Percentiles rank a stretch among this genome's conserved stretches.
Evolutionary conservation across 2,888 invertebrate species (phyloP).

Genomic region (Cataglyphis livida): DNA sequence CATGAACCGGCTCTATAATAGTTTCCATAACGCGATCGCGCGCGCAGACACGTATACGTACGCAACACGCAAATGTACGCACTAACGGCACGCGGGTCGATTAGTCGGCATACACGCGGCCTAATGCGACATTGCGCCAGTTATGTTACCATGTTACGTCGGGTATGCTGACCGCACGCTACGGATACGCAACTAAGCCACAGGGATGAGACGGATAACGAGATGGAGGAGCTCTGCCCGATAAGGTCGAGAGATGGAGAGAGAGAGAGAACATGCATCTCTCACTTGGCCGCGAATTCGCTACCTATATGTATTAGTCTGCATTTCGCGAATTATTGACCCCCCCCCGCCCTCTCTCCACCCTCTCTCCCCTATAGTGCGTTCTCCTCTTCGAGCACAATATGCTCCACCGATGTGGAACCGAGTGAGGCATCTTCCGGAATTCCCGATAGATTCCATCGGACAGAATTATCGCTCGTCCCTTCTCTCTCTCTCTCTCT

Average conservation of each 20-base stretch:
- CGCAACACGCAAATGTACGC: constrained; percentile 11
- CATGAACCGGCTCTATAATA: not conserved
- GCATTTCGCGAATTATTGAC: constrained; percentile 76
- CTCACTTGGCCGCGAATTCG: constrained; percentile 35
- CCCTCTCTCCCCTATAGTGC: constrained; percentile 15
- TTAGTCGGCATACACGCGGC: constrained; percentile 52
- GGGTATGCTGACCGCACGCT: constrained; percentile 76
- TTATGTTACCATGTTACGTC: constrained; percentile 79
- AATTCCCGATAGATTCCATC: constrained; percentile 45
- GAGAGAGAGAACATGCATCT: constrained; percentile 33
- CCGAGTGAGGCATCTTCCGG: constrained; percentile 41
- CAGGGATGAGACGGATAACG: constrained; percentile 20
- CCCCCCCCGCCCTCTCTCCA: constrained; percentile 16
- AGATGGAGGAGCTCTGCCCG: not conserved
- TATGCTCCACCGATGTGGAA: constrained; percentile 26
- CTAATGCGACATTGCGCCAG: constrained; percentile 77
- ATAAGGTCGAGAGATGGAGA: not conserved
- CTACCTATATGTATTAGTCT: constrained; percentile 53
- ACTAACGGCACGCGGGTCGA: constrained; percentile 48
- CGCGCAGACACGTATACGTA: not conserved
- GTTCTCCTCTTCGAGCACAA: constrained; percentile 25
- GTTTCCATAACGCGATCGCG: not conserved
- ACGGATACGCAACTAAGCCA: constrained; percentile 48
- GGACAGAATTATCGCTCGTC: constrained; percentile 23
- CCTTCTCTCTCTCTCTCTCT: not conserved